phyloP scores from a whole-genome alignment of 2,888 invertebrate species.

The Caenorhabditis auriculariae region DNA sequence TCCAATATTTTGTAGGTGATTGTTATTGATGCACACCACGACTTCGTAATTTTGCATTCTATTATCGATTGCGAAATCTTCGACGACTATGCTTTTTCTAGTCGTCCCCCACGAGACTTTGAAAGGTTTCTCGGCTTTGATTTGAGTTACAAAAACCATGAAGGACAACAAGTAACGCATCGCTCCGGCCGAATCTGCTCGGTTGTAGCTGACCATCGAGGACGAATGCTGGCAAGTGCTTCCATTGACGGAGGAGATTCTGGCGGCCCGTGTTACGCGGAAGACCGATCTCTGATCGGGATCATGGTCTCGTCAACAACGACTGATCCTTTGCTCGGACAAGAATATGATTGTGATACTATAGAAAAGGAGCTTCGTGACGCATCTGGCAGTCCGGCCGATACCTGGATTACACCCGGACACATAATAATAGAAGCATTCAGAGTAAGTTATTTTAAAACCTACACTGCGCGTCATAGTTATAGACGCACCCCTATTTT shows the following conservation, averaged over 20 bases:
- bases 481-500: too few species aligned
- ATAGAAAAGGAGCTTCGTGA: slow-evolving; percentile 6
- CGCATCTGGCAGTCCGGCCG: slow-evolving; percentile 6
- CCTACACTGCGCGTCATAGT: too few species aligned
- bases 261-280: slow-evolving; percentile 8
- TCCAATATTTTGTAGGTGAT: slow-evolving; percentile 14
- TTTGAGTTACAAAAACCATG: slow-evolving; percentile 6
- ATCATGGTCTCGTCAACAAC: slow-evolving; percentile 10
- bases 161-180: slow-evolving; percentile 9
- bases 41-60: slow-evolving; percentile 6
- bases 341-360: slow-evolving; percentile 8
- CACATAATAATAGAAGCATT: slow-evolving; percentile 1
- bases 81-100: slow-evolving; percentile 4
- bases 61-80: slow-evolving; percentile 4
- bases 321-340: slow-evolving; percentile 7
- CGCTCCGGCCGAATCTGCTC: slow-evolving; percentile 8
- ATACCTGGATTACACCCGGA: slow-evolving; percentile 6
- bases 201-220: slow-evolving; percentile 4
- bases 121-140: slow-evolving; percentile 9
- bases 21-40: slow-evolving; percentile 4
- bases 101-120: slow-evolving; percentile 2
- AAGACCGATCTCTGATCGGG: slow-evolving; percentile 7
- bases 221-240: slow-evolving; percentile 7
- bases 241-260: slow-evolving; percentile 9
- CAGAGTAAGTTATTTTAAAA: slow-evolving; percentile 8